phyloP scores from a whole-genome alignment of 2,797 vertebrate genomes.

The Picus viridis region DNA sequence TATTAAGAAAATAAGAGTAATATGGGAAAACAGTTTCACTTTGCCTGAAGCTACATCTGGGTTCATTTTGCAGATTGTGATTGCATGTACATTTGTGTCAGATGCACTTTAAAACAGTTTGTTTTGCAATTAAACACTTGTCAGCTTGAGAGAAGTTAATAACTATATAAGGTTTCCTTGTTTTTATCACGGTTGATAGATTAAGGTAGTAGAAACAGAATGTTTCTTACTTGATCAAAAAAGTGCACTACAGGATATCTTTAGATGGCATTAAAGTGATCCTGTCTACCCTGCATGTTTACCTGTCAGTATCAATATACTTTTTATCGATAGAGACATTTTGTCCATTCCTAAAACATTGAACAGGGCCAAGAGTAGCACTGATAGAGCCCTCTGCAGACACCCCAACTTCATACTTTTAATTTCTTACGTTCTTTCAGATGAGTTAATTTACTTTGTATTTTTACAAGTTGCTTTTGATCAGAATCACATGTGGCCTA shows the following conservation, averaged over 20 bases:
- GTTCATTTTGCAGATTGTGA: not conserved
- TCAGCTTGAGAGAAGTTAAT: not conserved
- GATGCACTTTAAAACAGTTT: not conserved
- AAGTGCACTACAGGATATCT: not conserved
- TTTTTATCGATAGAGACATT: not conserved
- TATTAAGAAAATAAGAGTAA: not conserved
- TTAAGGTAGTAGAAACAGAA: not conserved
- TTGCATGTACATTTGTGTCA: not conserved
- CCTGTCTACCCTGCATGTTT: not conserved
- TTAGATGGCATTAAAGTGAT: not conserved
- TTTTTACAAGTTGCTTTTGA: not conserved
- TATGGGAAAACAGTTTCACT: not conserved
- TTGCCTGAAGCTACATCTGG: not conserved
- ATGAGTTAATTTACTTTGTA: not conserved
- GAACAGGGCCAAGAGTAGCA: not conserved
- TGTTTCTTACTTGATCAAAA: not conserved
- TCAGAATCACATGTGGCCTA: not conserved
- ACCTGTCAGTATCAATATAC: not conserved
- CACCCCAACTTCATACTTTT: not conserved
- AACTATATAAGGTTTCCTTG: not conserved
- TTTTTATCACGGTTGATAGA: accelerated
- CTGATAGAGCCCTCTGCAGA: not conserved
- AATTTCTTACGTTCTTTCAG: no score
- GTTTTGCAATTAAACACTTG: not conserved
- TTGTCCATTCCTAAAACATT: not conserved